Evolutionary conservation across 1,140 invertebrate genomes (phyloP).

Genomic region (Carcinoscorpius rotundicauda): DNA sequence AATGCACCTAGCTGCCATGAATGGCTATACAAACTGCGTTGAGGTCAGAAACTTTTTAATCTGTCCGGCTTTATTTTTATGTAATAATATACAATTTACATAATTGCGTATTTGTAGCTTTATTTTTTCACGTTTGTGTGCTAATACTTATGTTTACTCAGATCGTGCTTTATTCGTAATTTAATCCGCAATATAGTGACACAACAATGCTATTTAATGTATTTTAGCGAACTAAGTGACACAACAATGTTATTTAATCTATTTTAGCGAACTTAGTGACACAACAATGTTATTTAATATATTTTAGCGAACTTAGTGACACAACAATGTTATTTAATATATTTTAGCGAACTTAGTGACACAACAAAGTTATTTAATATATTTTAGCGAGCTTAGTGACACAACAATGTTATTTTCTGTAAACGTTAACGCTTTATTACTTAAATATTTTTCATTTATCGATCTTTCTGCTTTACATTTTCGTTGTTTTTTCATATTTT

Average conservation of each 20-base stretch:
- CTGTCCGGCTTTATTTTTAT: neutral
- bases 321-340: neutral
- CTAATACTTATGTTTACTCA: neutral
- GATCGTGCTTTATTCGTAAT: neutral
- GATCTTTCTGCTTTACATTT: no score
- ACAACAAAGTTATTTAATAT: neutral
- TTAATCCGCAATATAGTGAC: neutral
- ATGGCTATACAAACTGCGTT: constrained; percentile 31
- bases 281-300: neutral
- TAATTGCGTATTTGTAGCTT: neutral
- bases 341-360: neutral
- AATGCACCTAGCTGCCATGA: constrained; percentile 33
- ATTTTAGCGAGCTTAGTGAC: neutral
- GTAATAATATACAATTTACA: neutral
- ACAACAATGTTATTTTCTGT: no score
- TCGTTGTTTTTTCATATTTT: no score
- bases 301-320: neutral
- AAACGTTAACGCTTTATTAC: no score
- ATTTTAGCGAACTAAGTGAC: neutral
- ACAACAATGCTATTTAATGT: neutral
- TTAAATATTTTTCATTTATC: no score
- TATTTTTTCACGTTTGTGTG: neutral
- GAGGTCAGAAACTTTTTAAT: constrained; percentile 9
- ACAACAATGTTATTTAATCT: no score
- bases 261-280: no score